These are phyloP conservation scores for Leptogaster cylindrica DNA, from an alignment of 2,888 invertebrate species.

Conservation along the genomic window DNA sequence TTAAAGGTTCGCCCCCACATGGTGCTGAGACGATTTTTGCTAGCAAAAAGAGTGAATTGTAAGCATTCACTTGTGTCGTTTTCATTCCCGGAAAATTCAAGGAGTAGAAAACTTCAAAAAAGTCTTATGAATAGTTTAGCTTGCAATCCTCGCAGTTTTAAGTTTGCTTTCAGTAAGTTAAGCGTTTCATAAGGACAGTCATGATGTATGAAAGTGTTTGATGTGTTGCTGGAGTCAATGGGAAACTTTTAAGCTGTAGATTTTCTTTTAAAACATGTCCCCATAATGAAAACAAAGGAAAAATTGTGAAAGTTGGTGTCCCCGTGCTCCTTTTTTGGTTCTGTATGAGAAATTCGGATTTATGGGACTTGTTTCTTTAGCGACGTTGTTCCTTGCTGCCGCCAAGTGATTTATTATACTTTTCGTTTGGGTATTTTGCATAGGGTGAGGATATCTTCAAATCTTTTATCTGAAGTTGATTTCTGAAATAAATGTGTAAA, in stretches of 20 bases:
- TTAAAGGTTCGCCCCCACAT: no score
- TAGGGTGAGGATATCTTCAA: constrained; percentile 6
- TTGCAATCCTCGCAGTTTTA: neutral
- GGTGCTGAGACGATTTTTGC: no score
- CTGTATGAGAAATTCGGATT: constrained; percentile 15
- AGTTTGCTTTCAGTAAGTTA: neutral
- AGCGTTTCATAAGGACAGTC: neutral
- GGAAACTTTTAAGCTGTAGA: constrained; percentile 3
- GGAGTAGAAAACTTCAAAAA: no score
- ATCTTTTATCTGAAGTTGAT: constrained; percentile 21
- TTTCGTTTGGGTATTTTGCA: constrained; percentile 3
- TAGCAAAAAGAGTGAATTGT: no score
- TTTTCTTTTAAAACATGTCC: constrained; percentile 7
- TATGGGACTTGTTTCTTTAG: constrained; percentile 21
- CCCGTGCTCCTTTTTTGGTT: neutral
- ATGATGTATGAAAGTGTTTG: constrained; percentile 12
- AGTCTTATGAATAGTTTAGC: neutral
- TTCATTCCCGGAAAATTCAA: no score
- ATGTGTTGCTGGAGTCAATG: constrained; percentile 9
- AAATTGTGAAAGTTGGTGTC: neutral
- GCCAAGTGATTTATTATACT: constrained; percentile 14
- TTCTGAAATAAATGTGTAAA: no score
- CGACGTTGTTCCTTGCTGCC: constrained; percentile 16
- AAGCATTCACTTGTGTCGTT: no score
- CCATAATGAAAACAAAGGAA: constrained; percentile 12